Evolutionary conservation across 1,140 invertebrate genomes (phyloP).

Genomic region (Acromyrmex charruanus): DNA sequence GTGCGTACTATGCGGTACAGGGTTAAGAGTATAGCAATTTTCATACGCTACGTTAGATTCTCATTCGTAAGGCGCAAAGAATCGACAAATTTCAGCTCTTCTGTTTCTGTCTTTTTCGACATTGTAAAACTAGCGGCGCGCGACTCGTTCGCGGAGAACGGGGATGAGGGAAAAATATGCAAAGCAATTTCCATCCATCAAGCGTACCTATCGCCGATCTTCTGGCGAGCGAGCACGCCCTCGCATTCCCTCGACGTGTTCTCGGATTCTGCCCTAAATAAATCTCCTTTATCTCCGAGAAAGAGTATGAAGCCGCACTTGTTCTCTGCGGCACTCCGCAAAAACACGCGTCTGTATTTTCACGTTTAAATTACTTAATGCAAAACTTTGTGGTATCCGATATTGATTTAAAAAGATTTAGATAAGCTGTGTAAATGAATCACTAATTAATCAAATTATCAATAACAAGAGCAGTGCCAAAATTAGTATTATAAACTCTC

Average conservation of each 20-base stretch:
- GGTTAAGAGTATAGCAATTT: neutral
- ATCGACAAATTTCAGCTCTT: conserved; percentile 50
- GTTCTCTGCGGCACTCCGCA: neutral
- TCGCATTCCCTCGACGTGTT: conserved; percentile 56
- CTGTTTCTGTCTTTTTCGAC: conserved; percentile 43
- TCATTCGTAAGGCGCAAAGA: neutral
- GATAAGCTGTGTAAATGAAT: neutral
- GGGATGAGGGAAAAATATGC: conserved; percentile 64
- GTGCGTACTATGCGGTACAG: too few relatives aligned
- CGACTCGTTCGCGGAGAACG: conserved; percentile 1
- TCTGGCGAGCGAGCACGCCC: conserved; percentile 37
- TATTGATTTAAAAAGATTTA: neutral
- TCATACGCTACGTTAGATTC: conserved; percentile 25
- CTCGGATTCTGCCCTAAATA: conserved; percentile 69
- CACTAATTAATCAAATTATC: too few relatives aligned
- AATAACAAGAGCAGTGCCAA: too few relatives aligned
- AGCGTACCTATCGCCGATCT: conserved; percentile 56
- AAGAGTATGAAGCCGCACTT: conserved; percentile 56
- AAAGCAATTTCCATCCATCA: conserved; percentile 75
- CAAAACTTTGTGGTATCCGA: neutral
- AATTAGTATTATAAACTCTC: too few relatives aligned
- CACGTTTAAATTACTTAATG: conserved; percentile 11
- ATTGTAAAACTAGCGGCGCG: conserved; percentile 37
- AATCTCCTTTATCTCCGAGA: conserved; percentile 72
- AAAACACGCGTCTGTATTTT: conserved; percentile 11